Percentiles rank a stretch among this genome's conserved stretches.
Evolutionary conservation across 2,797 vertebrate genomes (phyloP).

Genomic region (Streptopelia turtur): DNA sequence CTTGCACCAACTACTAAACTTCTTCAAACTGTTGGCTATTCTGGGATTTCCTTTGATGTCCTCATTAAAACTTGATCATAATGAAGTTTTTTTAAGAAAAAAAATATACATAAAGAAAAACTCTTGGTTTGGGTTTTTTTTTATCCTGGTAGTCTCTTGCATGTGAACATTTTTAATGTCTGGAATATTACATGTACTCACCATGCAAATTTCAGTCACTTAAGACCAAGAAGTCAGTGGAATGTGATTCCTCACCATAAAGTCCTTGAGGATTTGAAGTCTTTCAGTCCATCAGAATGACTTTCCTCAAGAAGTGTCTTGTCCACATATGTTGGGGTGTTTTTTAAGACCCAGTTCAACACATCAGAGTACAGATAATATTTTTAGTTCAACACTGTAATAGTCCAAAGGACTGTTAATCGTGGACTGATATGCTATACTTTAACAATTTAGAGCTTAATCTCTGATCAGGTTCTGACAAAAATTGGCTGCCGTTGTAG

Average conservation of each 20-base stretch:
- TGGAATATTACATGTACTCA: neutral
- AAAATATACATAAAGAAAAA: neutral
- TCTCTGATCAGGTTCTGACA: neutral
- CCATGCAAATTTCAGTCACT: neutral
- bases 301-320: neutral
- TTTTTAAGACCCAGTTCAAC: neutral
- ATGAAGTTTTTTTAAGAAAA: neutral
- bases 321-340: rapidly evolving
- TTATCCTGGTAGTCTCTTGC: neutral
- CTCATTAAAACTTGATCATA: slow-evolving; percentile 5
- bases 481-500: neutral
- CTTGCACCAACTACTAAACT: neutral
- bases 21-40: neutral
- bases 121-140: neutral
- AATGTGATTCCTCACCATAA: neutral
- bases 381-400: neutral
- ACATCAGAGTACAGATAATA: neutral
- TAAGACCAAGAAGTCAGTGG: neutral
- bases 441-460: neutral
- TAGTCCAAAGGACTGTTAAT: neutral
- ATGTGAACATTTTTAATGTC: neutral
- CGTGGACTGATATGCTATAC: neutral
- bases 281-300: neutral
- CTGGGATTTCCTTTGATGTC: neutral
- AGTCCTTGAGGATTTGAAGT: neutral